Evolutionary conservation across 2,113 vertebrate species (phyloP).

Genomic region (Barbus barbus): DNA sequence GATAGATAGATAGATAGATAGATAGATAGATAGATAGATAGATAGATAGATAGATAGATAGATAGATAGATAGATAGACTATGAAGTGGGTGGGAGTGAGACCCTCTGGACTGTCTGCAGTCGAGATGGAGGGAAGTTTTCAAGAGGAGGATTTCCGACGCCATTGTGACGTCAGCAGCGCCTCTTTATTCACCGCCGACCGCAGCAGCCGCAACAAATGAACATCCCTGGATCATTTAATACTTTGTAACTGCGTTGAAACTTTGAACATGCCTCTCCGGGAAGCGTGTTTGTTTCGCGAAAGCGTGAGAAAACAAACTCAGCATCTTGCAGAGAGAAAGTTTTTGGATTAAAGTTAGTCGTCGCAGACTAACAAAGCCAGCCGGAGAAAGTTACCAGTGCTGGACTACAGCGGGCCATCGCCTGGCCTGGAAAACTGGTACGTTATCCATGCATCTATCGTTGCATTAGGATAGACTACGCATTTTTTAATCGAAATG

Average conservation of each 20-base stretch:
- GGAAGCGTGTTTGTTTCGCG: not conserved
- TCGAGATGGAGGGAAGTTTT: slow-evolving; percentile 49
- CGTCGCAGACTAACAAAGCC: slow-evolving; percentile 23
- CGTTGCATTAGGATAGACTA: not conserved
- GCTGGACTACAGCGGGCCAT: not conserved
- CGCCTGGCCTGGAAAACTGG: not conserved
- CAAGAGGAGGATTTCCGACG: slow-evolving; percentile 38
- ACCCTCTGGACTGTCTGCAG: not conserved
- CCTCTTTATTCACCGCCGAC: slow-evolving; percentile 42
- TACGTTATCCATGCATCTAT: not conserved
- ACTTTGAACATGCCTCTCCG: not conserved
- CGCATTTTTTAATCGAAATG: not conserved
- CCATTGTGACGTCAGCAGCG: slow-evolving; percentile 51
- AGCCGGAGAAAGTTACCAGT: not conserved
- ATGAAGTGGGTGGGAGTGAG: too few relatives aligned
- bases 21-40: too few relatives aligned
- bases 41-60: too few relatives aligned
- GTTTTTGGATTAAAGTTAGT: slow-evolving; percentile 19
- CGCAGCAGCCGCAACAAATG: slow-evolving; percentile 34
- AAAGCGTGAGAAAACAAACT: not conserved
- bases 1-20: too few relatives aligned
- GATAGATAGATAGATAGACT: not conserved
- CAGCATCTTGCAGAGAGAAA: not conserved
- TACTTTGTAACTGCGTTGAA: slow-evolving; percentile 9
- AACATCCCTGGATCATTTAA: not conserved